Evolutionary conservation across 2,888 invertebrate species (phyloP), one percentile per base, ranked within the genome.

Genomic region (Scaeva pyrastri): DNA sequence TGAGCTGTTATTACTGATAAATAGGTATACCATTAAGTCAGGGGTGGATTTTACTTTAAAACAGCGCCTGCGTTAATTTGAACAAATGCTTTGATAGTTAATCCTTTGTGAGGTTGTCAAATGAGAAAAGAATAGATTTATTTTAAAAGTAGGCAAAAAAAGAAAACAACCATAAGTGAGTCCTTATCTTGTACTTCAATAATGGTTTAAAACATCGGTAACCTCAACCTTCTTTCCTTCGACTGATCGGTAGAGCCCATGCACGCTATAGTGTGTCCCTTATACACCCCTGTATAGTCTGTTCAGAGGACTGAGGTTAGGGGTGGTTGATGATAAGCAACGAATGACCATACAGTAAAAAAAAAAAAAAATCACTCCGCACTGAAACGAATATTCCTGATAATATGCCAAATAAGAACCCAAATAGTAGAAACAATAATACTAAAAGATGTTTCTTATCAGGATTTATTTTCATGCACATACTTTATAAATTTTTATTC

Each of bases 361-460:
- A 16, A n/a, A 64, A 26, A 70, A 66, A 72, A 77, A 19, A 26
- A 41, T 55, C 31, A 21, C 50, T 58, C 19, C 31, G 64, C 1
- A 66, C 56, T 66, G 71, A 64, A 77, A 77, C 56, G 36, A 68
- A 73, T 41, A 73, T 73, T 52, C 14, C 36, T 77, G 81, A 74
- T 80, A 80, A 84, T n/a, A n/a, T 48, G 36, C 23, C 19, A 14
- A 48, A 70, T 16, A 48, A 70, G 55, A 71, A 50, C 19, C 48
- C 74, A 70, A 70, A 73, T 19, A 31, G 16, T 19, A 43, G n/a
- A 66, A 36, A 72, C 5, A 76, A 50, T 14, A 64, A 64, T 19
- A 79, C n/a, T 64, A 21, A 55, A 62, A 36, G n/a, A 26, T 16
- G 52, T 16, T 43, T 5, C 74, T 86, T 86, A 86, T 86, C 86